Evolutionary conservation across 2,797 vertebrate species (phyloP).

Genomic region (Onychomys torridus): DNA sequence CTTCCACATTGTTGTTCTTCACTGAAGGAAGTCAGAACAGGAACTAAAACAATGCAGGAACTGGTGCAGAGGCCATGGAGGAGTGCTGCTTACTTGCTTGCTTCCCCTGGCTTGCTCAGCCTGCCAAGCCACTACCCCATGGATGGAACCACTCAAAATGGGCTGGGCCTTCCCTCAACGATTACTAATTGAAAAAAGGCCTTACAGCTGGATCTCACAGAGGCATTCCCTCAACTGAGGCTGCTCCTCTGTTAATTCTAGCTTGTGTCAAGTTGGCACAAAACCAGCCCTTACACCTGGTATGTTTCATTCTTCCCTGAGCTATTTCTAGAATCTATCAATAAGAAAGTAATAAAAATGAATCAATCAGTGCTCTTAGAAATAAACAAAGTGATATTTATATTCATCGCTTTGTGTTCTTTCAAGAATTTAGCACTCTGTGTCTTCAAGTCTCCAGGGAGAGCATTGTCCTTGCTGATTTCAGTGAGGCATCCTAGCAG

Average conservation of each 20-base stretch:
- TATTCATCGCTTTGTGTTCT: constrained; percentile 47
- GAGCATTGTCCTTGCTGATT: background rate
- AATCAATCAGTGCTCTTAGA: constrained; percentile 54
- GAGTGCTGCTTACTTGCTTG: background rate
- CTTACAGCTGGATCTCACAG: background rate
- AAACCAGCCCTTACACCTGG: background rate
- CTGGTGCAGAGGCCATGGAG: background rate
- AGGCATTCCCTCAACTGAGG: background rate
- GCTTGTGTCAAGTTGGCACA: background rate
- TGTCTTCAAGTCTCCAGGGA: constrained; percentile 15
- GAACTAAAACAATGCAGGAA: background rate
- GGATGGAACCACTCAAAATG: background rate
- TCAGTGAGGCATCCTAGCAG: background rate
- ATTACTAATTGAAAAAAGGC: background rate
- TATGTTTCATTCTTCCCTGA: background rate
- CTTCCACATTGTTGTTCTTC: background rate
- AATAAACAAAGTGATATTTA: constrained; percentile 55
- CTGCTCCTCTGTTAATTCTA: background rate
- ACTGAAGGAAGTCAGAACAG: background rate
- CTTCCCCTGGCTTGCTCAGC: background rate
- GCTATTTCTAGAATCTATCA: constrained; percentile 29
- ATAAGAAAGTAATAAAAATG: constrained; percentile 67
- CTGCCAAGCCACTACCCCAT: background rate
- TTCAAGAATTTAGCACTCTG: constrained; percentile 17
- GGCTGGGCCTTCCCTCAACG: background rate